These are phyloP conservation scores for Philopotamus ludificatus DNA, from an alignment of 1,140 invertebrate species.

Conservation along the genomic window DNA sequence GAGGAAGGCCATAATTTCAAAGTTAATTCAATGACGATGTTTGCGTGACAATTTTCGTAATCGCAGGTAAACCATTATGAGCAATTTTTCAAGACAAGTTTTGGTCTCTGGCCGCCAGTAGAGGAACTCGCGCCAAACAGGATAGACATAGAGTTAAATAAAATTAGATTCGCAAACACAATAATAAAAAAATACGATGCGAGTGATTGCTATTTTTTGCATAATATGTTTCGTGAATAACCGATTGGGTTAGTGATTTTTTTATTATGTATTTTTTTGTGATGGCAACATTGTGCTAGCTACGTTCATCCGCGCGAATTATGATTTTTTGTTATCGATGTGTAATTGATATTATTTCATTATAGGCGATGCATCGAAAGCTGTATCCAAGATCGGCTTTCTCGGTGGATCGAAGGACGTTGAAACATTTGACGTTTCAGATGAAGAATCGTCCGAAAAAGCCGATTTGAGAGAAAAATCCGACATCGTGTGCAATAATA, in stretches of 20 bases:
- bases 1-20: neutral
- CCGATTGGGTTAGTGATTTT: too few relatives aligned
- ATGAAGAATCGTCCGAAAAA: neutral
- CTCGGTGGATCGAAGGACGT: neutral
- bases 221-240: too few relatives aligned
- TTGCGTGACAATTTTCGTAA: slow-evolving; percentile 11
- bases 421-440: neutral
- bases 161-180: too few relatives aligned
- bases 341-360: neutral
- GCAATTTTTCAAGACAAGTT: neutral
- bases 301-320: neutral
- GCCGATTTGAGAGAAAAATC: neutral
- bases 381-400: neutral
- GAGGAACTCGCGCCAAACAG: too few relatives aligned
- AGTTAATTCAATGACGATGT: neutral
- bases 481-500: slow-evolving; percentile 19
- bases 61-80: neutral
- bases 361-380: neutral
- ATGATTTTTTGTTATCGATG: neutral
- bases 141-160: too few relatives aligned
- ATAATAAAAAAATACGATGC: too few relatives aligned
- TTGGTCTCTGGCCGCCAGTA: neutral
- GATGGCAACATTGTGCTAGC: too few relatives aligned
- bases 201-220: too few relatives aligned
- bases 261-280: too few relatives aligned